phyloP scores from a whole-genome alignment of 2,888 invertebrate species.

The Philopedon plagiatum region DNA sequence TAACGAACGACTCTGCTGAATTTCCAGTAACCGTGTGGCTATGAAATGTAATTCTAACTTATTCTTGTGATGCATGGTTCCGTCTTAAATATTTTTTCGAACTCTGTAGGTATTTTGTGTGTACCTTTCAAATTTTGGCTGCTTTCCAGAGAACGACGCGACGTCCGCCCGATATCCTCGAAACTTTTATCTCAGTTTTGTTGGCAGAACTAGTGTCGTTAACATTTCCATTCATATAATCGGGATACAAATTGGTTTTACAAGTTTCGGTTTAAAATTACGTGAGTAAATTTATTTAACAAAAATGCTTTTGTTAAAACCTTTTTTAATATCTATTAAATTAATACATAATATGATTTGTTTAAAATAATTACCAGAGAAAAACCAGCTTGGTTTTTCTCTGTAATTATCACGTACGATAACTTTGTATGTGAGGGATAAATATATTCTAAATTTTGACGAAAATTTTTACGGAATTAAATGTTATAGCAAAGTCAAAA shows the following conservation, averaged over 20 bases:
- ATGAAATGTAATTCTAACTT: no score
- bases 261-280: not conserved
- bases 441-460: no score
- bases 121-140: conserved; percentile 12
- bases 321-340: not conserved
- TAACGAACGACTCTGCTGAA: no score
- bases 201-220: conserved; percentile 1
- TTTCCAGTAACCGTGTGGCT: no score
- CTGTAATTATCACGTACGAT: not conserved
- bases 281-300: not conserved
- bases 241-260: not conserved
- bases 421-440: no score
- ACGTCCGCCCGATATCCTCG: conserved; percentile 12
- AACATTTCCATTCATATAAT: conserved; percentile 16
- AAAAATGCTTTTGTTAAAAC: not conserved
- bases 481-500: no score
- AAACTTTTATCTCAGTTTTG: conserved; percentile 14
- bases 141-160: conserved; percentile 5
- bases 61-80: no score
- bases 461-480: no score
- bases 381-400: not conserved
- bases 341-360: not conserved
- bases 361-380: not conserved
- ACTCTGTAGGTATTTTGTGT: no score
- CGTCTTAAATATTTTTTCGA: no score